Evolutionary conservation across 2,888 invertebrate genomes (phyloP).

Genomic region (Coleophora flavipennella): DNA sequence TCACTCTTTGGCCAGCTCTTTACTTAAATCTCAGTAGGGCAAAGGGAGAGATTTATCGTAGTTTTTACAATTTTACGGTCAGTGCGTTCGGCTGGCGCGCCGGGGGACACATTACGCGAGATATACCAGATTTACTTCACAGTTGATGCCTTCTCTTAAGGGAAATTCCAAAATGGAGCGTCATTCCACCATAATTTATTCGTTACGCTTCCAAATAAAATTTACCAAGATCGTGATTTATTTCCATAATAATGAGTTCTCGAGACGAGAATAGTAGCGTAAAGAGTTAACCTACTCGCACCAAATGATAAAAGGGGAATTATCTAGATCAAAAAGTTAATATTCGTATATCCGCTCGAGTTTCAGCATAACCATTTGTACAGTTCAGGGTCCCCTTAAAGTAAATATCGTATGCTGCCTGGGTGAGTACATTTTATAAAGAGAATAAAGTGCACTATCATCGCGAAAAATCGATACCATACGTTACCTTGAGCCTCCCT

Average conservation of each 20-base stretch:
- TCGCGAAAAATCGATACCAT: slow-evolving; percentile 25
- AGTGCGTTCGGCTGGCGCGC: slow-evolving; percentile 52
- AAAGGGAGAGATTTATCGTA: slow-evolving; percentile 59
- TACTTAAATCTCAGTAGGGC: slow-evolving; percentile 18
- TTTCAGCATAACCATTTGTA: not conserved
- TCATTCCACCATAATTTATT: slow-evolving; percentile 46
- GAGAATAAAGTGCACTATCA: slow-evolving; percentile 22
- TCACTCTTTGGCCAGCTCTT: slow-evolving; percentile 12
- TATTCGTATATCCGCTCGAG: not conserved
- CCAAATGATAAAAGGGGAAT: no score
- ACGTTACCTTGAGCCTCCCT: slow-evolving; percentile 1
- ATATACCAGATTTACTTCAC: slow-evolving; percentile 67
- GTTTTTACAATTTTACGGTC: slow-evolving; percentile 71
- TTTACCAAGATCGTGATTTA: not conserved
- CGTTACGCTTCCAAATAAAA: slow-evolving; percentile 27
- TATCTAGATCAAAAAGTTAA: no score
- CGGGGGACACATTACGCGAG: slow-evolving; percentile 61
- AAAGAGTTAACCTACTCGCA: no score
- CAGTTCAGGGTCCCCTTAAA: not conserved
- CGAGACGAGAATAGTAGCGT: no score
- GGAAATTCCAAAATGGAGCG: slow-evolving; percentile 58
- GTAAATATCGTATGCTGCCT: not conserved
- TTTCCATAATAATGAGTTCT: slow-evolving; percentile 1
- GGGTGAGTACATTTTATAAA: not conserved
- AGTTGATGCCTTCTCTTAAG: slow-evolving; percentile 60